These are phyloP conservation scores for Syrista parreyssii DNA, from an alignment of 2,888 invertebrate genomes.

Conservation along the genomic window DNA sequence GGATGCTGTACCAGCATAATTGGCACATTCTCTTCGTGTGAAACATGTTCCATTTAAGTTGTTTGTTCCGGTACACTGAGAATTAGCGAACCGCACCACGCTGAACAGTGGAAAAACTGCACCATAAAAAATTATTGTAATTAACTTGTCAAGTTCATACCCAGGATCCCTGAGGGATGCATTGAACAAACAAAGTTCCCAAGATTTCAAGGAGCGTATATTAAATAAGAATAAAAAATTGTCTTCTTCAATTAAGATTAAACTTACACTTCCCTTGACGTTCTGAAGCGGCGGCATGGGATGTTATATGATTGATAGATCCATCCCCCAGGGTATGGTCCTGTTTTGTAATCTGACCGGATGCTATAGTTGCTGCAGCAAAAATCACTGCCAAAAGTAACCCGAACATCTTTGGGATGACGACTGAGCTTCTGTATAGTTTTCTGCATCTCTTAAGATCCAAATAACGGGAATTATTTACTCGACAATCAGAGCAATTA, in stretches of 20 bases:
- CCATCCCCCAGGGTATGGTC: conserved; percentile 40
- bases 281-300: conserved; percentile 18
- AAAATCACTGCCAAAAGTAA: conserved; percentile 34
- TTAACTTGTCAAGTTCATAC: not conserved
- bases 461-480: conserved; percentile 50
- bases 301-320: conserved; percentile 21
- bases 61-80: conserved; percentile 75
- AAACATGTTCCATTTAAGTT: conserved; percentile 81
- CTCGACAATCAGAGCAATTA: conserved; percentile 50
- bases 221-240: not conserved
- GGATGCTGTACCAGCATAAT: conserved; percentile 77
- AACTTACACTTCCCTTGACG: conserved; percentile 55
- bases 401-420: conserved; percentile 44
- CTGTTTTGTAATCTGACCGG: conserved; percentile 38
- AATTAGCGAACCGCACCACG: conserved; percentile 82
- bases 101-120: conserved; percentile 78
- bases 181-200: not conserved
- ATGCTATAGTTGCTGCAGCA: conserved; percentile 34
- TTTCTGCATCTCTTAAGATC: not conserved
- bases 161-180: conserved; percentile 40
- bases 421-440: conserved; percentile 11
- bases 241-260: not conserved
- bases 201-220: not conserved
- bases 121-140: conserved; percentile 29
- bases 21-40: conserved; percentile 79